Evolutionary conservation across 2,888 invertebrate genomes (phyloP).

Genomic region (Sialis lutaria): DNA sequence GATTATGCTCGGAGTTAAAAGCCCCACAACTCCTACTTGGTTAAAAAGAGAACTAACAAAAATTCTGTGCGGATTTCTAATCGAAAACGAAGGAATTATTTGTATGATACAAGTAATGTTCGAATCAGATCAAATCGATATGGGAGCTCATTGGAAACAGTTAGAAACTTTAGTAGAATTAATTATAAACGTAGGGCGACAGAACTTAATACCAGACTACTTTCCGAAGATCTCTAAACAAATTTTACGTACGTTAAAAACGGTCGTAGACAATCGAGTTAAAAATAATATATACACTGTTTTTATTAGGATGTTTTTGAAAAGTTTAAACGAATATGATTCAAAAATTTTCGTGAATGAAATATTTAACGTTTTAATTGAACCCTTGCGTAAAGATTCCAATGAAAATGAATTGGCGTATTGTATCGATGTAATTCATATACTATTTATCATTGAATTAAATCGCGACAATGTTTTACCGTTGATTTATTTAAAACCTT

Average conservation of each 20-base stretch:
- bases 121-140: slow-evolving; percentile 33
- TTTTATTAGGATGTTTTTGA: slow-evolving; percentile 36
- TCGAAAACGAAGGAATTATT: slow-evolving; percentile 42
- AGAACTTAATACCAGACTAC: slow-evolving; percentile 28
- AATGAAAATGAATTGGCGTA: not conserved
- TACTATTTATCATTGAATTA: slow-evolving; percentile 2
- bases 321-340: slow-evolving; percentile 32
- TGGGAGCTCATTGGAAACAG: slow-evolving; percentile 45
- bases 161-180: slow-evolving; percentile 48
- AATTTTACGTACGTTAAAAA: slow-evolving; percentile 28
- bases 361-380: slow-evolving; percentile 21
- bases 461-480: not conserved
- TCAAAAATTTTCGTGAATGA: slow-evolving; percentile 22
- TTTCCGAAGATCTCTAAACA: slow-evolving; percentile 34
- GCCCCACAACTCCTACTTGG: slow-evolving; percentile 39
- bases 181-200: slow-evolving; percentile 35
- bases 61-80: slow-evolving; percentile 39
- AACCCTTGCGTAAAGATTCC: slow-evolving; percentile 15
- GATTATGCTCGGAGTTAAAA: slow-evolving; percentile 35
- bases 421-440: slow-evolving; percentile 1
- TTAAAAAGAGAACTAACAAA: slow-evolving; percentile 39
- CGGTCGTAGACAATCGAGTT: slow-evolving; percentile 26
- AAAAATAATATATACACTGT: slow-evolving; percentile 18
- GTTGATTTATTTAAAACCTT: not conserved
- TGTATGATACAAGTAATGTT: slow-evolving; percentile 47